Base-by-base conservation (phyloP, 1,140 invertebrate genomes). In the Tetramorium parvispinum region DNA sequence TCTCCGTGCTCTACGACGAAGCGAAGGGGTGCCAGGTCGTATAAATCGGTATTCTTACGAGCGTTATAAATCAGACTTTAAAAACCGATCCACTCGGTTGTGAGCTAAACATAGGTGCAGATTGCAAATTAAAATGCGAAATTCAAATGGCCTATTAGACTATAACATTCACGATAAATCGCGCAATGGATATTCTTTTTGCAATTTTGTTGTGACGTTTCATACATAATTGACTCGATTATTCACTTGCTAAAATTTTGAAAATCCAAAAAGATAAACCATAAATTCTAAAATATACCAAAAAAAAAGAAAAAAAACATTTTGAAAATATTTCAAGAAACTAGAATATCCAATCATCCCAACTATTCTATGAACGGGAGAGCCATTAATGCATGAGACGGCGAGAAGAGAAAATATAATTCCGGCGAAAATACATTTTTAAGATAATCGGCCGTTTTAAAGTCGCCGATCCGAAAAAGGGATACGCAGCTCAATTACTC, bases 401-500 rank as follows among this genome's bases (percentile, higher is more conserved):
- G 0, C 8, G 37, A 24, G 10, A 66, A 21, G 18, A 27, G 3
- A 43, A 61, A 51, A 55, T 55, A 70, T 32, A 70, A 70, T 82
- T 24, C n/a, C 63, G 13, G 7, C 2, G 32, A 46, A 71, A 82
- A 71, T 46, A 63, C n/a, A 82, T 73, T 71, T 82, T 82, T 32
- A 49, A 63, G 53, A 73, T 82, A 57, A 71, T 32, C 79, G 65
- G 57, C 21, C 66, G 53, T 8, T 82, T 73, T 71, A 71, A 71
- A 71, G 37, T 24, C 32, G 27, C 6, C 46, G 43, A 79, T 79
- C 66, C 37, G 40, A 71, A 71, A 82, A 82, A 71, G 66, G 8
- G 49, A 82, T 65, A 70, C 43, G 66, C 79, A 18, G 37, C 43
- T 71, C 79, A 73, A 82, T 82, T 82, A 82, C 40, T 82, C 79